Evolutionary conservation across 2,888 invertebrate genomes (phyloP).

Genomic region (Zhengitettix transpicula): DNA sequence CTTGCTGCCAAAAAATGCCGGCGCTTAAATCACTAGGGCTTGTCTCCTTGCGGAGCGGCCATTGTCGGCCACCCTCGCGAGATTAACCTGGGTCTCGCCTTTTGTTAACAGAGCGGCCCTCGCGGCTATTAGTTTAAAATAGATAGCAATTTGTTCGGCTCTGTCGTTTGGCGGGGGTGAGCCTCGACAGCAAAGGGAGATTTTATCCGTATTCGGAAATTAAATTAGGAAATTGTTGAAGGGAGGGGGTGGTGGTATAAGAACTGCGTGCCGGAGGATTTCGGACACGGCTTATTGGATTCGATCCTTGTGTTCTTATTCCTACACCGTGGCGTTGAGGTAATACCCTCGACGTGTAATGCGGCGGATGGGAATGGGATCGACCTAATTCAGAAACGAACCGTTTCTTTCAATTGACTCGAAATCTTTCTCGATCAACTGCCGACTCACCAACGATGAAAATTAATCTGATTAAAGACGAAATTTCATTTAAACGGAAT

Average conservation of each 20-base stretch:
- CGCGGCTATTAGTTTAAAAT: conserved; percentile 2
- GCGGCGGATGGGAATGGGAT: too few relatives aligned
- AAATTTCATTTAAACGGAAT: too few relatives aligned
- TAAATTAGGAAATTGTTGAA: neutral
- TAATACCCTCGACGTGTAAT: too few relatives aligned
- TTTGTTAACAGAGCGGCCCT: conserved; percentile 7
- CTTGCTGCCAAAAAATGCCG: conserved; percentile 7
- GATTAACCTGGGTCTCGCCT: neutral
- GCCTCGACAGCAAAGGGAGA: neutral
- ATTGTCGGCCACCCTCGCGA: neutral
- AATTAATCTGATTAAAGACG: too few relatives aligned
- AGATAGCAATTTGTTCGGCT: neutral
- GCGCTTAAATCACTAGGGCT: neutral
- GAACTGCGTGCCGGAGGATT: neutral
- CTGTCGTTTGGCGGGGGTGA: conserved; percentile 5
- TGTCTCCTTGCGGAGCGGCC: neutral
- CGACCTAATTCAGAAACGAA: too few relatives aligned
- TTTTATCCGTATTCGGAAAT: conserved; percentile 1
- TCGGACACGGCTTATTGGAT: too few relatives aligned
- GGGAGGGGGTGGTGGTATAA: neutral
- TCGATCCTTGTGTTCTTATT: too few relatives aligned
- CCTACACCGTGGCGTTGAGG: too few relatives aligned
- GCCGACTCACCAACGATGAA: too few relatives aligned
- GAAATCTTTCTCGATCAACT: too few relatives aligned
- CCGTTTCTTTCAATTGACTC: too few relatives aligned